phyloP scores from a whole-genome alignment of 2,113 vertebrate species.

The Saguinus imperator region DNA sequence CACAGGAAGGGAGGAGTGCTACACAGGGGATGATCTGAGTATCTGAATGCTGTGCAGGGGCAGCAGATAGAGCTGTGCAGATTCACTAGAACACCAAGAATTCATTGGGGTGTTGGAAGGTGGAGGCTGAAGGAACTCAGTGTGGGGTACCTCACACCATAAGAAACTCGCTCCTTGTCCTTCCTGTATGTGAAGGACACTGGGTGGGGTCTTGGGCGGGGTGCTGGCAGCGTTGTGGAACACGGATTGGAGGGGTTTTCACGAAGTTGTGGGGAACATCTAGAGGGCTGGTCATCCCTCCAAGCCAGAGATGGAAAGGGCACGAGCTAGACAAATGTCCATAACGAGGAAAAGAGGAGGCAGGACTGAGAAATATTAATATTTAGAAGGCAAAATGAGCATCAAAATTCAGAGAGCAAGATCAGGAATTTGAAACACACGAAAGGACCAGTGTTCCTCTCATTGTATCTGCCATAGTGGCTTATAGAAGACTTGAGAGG shows the following conservation, averaged over 20 bases:
- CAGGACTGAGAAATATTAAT: neutral
- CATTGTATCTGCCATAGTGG: neutral
- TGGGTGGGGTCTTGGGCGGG: accelerated
- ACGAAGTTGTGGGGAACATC: neutral
- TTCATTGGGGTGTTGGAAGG: neutral
- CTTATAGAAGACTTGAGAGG: neutral
- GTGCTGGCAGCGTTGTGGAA: too few relatives aligned
- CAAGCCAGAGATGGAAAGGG: accelerated
- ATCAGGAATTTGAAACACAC: neutral
- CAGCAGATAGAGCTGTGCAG: neutral
- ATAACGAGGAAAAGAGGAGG: accelerated
- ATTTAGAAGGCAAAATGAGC: neutral
- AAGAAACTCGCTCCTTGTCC: neutral
- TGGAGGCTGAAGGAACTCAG: neutral
- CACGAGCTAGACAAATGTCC: neutral
- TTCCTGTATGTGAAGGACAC: neutral
- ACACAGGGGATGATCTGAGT: neutral
- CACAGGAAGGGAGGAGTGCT: neutral
- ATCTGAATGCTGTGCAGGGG: accelerated
- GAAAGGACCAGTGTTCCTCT: neutral
- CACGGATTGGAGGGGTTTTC: neutral
- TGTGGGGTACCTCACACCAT: too few relatives aligned
- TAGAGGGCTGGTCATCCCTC: neutral
- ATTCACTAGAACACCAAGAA: accelerated
- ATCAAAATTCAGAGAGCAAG: neutral